Base-by-base conservation (phyloP, 1,140 invertebrate species). In the Pemphigus obesinymphae region DNA sequence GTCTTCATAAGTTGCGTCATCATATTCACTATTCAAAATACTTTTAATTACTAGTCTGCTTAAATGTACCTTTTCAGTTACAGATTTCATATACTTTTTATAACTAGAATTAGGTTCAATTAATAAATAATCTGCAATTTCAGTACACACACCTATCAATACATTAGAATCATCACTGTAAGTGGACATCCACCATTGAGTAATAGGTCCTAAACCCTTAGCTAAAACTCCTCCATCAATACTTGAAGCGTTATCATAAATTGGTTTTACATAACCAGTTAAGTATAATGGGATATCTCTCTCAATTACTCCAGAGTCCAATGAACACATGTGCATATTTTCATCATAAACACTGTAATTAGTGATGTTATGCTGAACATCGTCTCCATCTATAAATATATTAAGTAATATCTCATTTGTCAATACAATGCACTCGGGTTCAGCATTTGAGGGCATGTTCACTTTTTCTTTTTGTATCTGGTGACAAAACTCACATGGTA, bases 41-140 rank as follows among this genome's bases (percentile, higher is more conserved):
- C 93, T 94, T 87, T 96, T 94, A 58, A 96, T 93, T 15, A 95
- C 91, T 34, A 93, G 86, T 90, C 96, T 96, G 82, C 91, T 92
- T 73, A 96, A 87, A 86, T 92, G 91, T 84, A 94, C 93, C 86
- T 96, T 96, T 86, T 94, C 92, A 86, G 89, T 90, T 31, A 95
- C 88, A 66, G 89, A 88, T 83, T 91, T 88, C 90, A 95, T 93
- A 58, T 93, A 89, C 1, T 91, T 90, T 76, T 88, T 88, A 86
- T 95, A 96, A 40, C 88, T 89, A 82, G 90, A 88, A 84, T 92
- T 93, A 3, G 94, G 92, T 82, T 90, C 90, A 89, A 94, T 91
- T 70, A 96, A 86, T 86, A 94, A 91, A 87, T 96, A 96, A 86
- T 96, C 93, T 7, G 91, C 94, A 89, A 91, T 95, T 82, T 90